Base-by-base conservation (phyloP, 35 echinoderm and acorn worm genomes). In the Apostichopus japonicus region DNA sequence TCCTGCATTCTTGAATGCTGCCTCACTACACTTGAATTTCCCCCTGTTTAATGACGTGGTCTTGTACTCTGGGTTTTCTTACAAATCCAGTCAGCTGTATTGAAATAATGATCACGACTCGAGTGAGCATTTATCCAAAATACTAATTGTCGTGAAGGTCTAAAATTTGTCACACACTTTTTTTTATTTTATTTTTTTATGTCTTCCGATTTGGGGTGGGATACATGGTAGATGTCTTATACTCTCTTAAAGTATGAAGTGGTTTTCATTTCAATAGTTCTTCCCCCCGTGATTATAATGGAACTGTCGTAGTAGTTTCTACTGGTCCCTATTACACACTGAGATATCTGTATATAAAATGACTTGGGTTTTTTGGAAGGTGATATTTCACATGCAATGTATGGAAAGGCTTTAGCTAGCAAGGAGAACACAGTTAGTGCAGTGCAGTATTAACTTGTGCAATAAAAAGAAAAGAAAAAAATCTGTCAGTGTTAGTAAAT, bases 1-100 rank as follows among this genome's bases (percentile, higher is more conserved):
- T 79, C 77, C 14, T 23, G 22, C 77, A 79, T 79, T 79, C 77
- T 79, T 79, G 77, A 79, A 79, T 79, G 77, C 77, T 79, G 77
- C 77, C 77, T 23, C 77, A 79, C 77, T 79, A 79, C 77, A 23
- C 77, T 79, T 79, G 77, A 79, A 79, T 79, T 79, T 79, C 77
- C 77, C 77, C 22, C 77, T 23, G 33, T 44, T 44, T 44, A 44
- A 72, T 72, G 67, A 72, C 67, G 67, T 72, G 67, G 67, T 72
- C 67, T 72, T 0, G 67, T 72, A 72, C 67, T 72, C 67, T 72
- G 67, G 67, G 67, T 72, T 72, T 72, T 72, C 67, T 72, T 72
- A 72, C 67, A 72, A 72, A 72, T 72, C 67, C 67, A 72, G 67
- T 72, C 67, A 72, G 67, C 67, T 72, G n/a, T 72, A 72, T 72